Evolutionary conservation across 2,888 invertebrate species (phyloP).

Genomic region (Drosophila peninsularis): DNA sequence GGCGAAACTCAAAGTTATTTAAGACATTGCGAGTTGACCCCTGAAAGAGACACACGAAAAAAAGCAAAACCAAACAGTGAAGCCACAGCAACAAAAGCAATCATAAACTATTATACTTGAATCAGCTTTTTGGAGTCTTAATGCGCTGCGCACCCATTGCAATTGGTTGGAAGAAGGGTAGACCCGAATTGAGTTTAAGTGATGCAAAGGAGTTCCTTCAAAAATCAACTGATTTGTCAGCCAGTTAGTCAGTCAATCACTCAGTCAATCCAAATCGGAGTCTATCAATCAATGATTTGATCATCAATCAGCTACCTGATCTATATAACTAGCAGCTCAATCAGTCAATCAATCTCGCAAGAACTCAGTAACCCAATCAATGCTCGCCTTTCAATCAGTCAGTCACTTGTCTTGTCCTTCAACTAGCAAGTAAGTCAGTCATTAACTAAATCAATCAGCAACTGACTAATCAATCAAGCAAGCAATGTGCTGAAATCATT

Average conservation of each 20-base stretch:
- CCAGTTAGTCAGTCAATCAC: no score
- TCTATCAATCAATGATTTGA: background rate
- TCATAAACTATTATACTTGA: slow-evolving; percentile 17
- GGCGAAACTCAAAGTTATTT: slow-evolving; percentile 69
- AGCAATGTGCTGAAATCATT: no score
- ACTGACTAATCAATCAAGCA: background rate
- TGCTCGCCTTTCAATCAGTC: background rate
- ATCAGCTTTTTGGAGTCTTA: slow-evolving; percentile 35
- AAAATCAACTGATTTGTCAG: no score
- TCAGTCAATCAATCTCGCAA: background rate
- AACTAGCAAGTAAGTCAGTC: no score
- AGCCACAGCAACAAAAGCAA: slow-evolving; percentile 4
- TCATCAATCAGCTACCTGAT: background rate
- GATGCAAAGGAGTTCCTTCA: background rate
- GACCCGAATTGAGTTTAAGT: background rate
- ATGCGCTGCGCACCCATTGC: background rate
- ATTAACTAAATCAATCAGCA: background rate
- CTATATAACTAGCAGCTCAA: no score
- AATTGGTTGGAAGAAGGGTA: background rate
- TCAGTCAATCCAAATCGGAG: no score
- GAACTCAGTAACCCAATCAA: background rate
- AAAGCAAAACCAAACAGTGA: background rate
- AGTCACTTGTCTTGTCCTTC: no score
- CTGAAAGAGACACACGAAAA: slow-evolving; percentile 41
- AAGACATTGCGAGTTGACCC: slow-evolving; percentile 64